Percentiles rank a stretch among this genome's conserved stretches.
Evolutionary conservation across 2,113 vertebrate genomes (phyloP).

Genomic region (Anhinga anhinga): DNA sequence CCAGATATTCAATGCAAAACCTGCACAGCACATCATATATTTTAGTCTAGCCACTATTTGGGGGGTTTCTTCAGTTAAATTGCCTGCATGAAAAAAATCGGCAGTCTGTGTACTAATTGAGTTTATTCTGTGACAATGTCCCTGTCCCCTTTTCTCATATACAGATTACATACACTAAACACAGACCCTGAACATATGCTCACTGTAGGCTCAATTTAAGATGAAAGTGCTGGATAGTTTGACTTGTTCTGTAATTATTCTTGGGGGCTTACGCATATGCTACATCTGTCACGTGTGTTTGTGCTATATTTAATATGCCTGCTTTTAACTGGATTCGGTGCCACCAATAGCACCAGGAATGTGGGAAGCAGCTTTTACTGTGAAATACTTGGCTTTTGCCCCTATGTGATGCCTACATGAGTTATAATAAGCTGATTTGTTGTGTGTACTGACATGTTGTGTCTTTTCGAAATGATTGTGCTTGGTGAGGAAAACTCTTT

Average conservation of each 20-base stretch:
- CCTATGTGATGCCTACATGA: neutral
- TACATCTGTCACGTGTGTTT: neutral
- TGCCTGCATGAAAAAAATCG: neutral
- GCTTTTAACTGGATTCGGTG: neutral
- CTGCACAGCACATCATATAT: neutral
- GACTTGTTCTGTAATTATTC: neutral
- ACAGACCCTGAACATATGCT: neutral
- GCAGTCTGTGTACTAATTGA: neutral
- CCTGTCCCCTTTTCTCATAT: neutral
- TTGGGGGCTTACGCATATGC: neutral
- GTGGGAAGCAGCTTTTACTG: neutral
- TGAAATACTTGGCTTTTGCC: neutral
- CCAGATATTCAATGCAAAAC: slow-evolving; percentile 9
- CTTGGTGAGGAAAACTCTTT: neutral
- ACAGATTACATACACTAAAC: neutral
- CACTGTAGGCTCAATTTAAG: neutral
- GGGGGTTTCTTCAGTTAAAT: neutral
- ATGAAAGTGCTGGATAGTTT: neutral
- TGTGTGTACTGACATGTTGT: neutral
- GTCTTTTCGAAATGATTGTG: neutral
- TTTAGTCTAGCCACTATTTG: neutral
- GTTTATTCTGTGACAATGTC: neutral
- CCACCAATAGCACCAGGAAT: neutral
- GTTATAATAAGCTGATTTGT: neutral
- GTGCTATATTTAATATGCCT: neutral